Percentiles rank a stretch among this genome's conserved stretches.
Conservation (phyloP, 2,797 vertebrate genomes). For the Epinephelus coioides region DNA sequence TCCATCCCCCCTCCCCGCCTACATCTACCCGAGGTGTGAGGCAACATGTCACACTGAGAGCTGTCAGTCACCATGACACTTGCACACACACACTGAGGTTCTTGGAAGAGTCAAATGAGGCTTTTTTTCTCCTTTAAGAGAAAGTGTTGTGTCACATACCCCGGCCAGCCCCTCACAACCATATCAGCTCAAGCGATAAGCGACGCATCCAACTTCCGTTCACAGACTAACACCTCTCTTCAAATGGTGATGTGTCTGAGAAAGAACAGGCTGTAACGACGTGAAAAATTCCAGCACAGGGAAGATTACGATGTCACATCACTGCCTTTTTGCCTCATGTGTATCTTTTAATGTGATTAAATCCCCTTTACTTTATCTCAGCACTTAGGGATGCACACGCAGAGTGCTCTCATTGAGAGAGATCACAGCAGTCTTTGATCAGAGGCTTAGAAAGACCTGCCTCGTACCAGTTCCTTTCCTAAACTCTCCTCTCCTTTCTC, state of each 20-base stretch:
- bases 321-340: conserved; percentile 27
- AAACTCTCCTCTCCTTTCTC: conserved; percentile 29
- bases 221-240: conserved; percentile 47
- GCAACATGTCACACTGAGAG: conserved; percentile 38
- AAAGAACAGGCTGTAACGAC: conserved; percentile 15
- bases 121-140: background rate
- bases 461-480: conserved; percentile 18
- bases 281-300: conserved; percentile 28
- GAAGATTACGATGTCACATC: conserved; percentile 42
- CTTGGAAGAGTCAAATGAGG: background rate
- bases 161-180: conserved; percentile 3
- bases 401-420: conserved; percentile 43
- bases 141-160: conserved; percentile 6
- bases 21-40: conserved; percentile 29
- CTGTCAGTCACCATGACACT: conserved; percentile 54
- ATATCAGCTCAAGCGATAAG: conserved; percentile 5
- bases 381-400: conserved; percentile 30
- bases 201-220: conserved; percentile 25
- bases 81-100: background rate
- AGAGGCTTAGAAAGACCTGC: conserved; percentile 46
- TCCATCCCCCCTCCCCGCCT: background rate
- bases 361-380: conserved; percentile 48
- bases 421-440: conserved; percentile 73
- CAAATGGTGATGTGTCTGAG: conserved; percentile 34
- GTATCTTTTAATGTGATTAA: conserved; percentile 62